Evolutionary conservation across 2,888 invertebrate genomes (phyloP).

Genomic region (Melinopterus prodromus): DNA sequence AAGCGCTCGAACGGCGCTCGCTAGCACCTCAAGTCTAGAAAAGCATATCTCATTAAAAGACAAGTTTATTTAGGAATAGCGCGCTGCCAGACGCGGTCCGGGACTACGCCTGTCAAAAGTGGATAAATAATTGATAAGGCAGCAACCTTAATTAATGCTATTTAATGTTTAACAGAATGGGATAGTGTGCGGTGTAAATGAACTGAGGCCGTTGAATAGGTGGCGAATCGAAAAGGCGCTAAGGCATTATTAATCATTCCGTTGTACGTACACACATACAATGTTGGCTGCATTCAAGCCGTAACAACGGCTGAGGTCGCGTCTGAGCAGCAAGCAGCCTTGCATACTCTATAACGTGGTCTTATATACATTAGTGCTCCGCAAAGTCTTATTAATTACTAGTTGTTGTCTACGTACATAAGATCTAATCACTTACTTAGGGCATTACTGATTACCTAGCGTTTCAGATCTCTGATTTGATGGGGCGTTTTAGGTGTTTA

Average conservation of each 20-base stretch:
- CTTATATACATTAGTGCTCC: not conserved
- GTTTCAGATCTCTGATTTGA: not conserved
- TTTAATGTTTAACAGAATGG: not conserved
- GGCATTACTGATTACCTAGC: not conserved
- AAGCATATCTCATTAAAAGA: not conserved
- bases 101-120: not conserved
- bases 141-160: conserved; percentile 4
- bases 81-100: not conserved
- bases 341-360: not conserved
- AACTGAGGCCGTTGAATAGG: not conserved
- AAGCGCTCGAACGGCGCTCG: not conserved
- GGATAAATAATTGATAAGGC: conserved; percentile 4
- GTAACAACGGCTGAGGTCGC: not conserved
- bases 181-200: not conserved
- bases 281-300: not conserved
- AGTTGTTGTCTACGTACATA: not conserved
- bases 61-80: not conserved
- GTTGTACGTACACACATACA: not conserved
- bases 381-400: not conserved
- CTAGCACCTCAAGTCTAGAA: not conserved
- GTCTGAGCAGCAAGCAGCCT: not conserved
- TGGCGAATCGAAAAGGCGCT: not conserved
- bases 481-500: too few relatives aligned
- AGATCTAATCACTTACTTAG: not conserved
- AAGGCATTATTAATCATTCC: conserved; percentile 4